Evolutionary conservation across 2,888 invertebrate species (phyloP).

Genomic region (Habrosyne pyritoides): DNA sequence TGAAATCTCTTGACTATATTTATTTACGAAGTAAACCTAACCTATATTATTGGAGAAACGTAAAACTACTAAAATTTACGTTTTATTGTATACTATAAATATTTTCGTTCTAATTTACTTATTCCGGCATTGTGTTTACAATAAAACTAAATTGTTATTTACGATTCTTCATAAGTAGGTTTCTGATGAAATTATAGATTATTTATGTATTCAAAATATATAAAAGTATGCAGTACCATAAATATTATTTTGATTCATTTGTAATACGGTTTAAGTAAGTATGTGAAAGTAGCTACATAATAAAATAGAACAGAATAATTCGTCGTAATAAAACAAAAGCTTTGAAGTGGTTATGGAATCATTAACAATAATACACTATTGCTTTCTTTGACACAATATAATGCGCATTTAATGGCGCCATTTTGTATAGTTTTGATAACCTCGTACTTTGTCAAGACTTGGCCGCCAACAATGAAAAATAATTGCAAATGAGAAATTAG

Average conservation of each 20-base stretch:
- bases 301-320: neutral
- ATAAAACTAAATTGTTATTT: conserved; percentile 1
- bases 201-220: neutral
- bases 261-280: neutral
- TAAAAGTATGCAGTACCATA: neutral
- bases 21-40: neutral
- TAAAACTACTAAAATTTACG: neutral
- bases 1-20: neutral
- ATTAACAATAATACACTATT: neutral
- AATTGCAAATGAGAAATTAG: too few species aligned
- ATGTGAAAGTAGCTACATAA: neutral
- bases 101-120: conserved; percentile 6
- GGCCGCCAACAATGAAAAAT: too few species aligned
- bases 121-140: conserved; percentile 7
- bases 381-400: neutral
- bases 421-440: too few species aligned
- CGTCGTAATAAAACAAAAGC: neutral
- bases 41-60: neutral
- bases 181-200: neutral
- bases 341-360: neutral
- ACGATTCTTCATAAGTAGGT: conserved; percentile 4
- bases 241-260: neutral
- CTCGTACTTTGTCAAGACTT: too few species aligned
- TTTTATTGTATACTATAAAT: conserved; percentile 5
- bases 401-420: too few species aligned